A percentile compares a stretch with the other conserved stretches of the same genome.
Conservation (phyloP, 2,888 invertebrate species). For the Nemapogon koenigi region DNA sequence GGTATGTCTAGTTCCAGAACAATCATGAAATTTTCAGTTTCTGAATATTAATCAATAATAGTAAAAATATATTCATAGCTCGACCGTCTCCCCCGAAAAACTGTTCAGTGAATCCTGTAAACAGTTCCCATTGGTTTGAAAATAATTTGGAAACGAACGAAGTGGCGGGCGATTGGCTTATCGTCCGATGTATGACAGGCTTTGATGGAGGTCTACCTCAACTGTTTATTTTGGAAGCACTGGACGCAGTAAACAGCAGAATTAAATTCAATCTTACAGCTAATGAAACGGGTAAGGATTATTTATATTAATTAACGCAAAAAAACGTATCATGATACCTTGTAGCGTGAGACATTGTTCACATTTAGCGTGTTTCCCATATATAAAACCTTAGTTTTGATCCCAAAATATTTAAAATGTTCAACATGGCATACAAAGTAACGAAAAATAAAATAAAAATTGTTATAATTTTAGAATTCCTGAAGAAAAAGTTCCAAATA, state of each 20-base stretch:
- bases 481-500: too few relatives aligned
- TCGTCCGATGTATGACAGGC: slow-evolving; percentile 85
- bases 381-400: neutral
- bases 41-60: slow-evolving; percentile 6
- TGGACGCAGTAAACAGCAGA: slow-evolving; percentile 73
- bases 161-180: slow-evolving; percentile 49
- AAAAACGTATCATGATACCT: neutral
- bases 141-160: slow-evolving; percentile 36
- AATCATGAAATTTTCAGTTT: slow-evolving; percentile 4
- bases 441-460: too few relatives aligned
- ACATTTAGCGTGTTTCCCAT: neutral
- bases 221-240: slow-evolving; percentile 82
- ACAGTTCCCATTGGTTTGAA: slow-evolving; percentile 58
- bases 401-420: neutral
- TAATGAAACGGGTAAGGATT: slow-evolving; percentile 47
- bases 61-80: slow-evolving; percentile 63
- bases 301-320: neutral
- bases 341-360: neutral
- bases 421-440: too few relatives aligned
- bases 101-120: slow-evolving; percentile 77
- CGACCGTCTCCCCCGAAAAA: slow-evolving; percentile 84
- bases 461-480: too few relatives aligned
- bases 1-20: slow-evolving; percentile 7
- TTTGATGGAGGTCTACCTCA: slow-evolving; percentile 91
- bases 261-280: slow-evolving; percentile 76